These are phyloP conservation scores for Mamestra brassicae DNA, from an alignment of 2,888 invertebrate species.

Conservation along the genomic window DNA sequence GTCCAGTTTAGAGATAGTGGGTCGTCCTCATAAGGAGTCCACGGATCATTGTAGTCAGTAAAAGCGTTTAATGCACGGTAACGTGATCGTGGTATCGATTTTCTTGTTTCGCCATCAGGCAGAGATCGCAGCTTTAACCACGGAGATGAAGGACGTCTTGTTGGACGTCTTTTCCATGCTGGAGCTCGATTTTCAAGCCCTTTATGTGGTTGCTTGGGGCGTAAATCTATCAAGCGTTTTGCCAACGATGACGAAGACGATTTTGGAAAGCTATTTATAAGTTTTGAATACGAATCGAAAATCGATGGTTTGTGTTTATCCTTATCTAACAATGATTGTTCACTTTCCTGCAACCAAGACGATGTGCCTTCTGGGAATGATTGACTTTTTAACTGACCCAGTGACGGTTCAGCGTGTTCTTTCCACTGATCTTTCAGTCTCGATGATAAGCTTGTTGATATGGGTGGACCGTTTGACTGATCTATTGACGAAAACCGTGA, in stretches of 20 bases:
- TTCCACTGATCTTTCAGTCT: slow-evolving; percentile 2
- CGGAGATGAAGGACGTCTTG: slow-evolving; percentile 5
- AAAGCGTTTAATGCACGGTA: not conserved
- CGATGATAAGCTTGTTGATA: slow-evolving; percentile 1
- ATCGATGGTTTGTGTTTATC: not conserved
- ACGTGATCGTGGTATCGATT: not conserved
- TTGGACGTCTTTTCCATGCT: slow-evolving; percentile 21
- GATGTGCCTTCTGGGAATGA: not conserved
- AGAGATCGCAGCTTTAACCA: slow-evolving; percentile 3
- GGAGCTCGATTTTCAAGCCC: slow-evolving; percentile 22
- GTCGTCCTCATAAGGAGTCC: slow-evolving; percentile 22
- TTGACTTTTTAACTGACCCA: slow-evolving; percentile 1
- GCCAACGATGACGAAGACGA: slow-evolving; percentile 1
- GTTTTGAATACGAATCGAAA: slow-evolving; percentile 6
- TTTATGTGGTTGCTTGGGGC: not conserved
- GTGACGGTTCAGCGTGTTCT: not conserved
- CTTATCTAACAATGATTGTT: not conserved
- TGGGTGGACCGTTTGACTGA: not conserved
- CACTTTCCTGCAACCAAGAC: not conserved
- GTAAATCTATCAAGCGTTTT: slow-evolving; percentile 6
- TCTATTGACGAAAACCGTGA: slow-evolving; percentile 25
- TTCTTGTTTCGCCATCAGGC: slow-evolving; percentile 9
- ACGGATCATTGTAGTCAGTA: slow-evolving; percentile 11
- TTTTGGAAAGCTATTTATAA: not conserved
- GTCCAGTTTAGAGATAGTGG: slow-evolving; percentile 1